These are phyloP conservation scores for Melitaea cinxia DNA, from an alignment of 1,140 invertebrate species.

Conservation along the genomic window DNA sequence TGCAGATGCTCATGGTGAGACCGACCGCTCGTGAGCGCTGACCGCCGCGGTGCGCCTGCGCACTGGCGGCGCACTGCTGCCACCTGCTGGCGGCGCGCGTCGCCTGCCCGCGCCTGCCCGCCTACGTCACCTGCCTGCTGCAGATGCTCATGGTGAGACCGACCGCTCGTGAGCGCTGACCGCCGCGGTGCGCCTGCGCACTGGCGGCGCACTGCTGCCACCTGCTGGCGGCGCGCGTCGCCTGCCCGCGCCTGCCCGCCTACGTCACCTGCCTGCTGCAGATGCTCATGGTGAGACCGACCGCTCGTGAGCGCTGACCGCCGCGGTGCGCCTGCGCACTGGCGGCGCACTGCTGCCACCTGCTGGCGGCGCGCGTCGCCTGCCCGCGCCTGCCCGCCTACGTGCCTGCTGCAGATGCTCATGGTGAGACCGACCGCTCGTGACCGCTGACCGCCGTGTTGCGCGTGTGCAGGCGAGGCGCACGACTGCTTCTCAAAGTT, in stretches of 20 bases:
- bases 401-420: no score
- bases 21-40: neutral
- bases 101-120: conserved; percentile 74
- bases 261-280: conserved; percentile 93
- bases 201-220: conserved; percentile 85
- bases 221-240: conserved; percentile 55
- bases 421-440: no score
- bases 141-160: conserved; percentile 88
- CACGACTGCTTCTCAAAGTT: no score
- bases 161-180: neutral
- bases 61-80: conserved; percentile 85
- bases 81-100: conserved; percentile 62
- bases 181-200: conserved; percentile 89
- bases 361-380: conserved; percentile 54
- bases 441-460: no score
- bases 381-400: no score
- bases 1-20: conserved; percentile 90
- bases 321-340: conserved; percentile 92
- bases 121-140: conserved; percentile 93
- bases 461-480: no score
- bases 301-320: neutral
- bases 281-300: conserved; percentile 86
- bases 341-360: conserved; percentile 82
- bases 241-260: conserved; percentile 81
- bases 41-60: conserved; percentile 88